phyloP scores from a whole-genome alignment of 35 echinoderm and acorn worm species.

The Ophioderma brevispina region DNA sequence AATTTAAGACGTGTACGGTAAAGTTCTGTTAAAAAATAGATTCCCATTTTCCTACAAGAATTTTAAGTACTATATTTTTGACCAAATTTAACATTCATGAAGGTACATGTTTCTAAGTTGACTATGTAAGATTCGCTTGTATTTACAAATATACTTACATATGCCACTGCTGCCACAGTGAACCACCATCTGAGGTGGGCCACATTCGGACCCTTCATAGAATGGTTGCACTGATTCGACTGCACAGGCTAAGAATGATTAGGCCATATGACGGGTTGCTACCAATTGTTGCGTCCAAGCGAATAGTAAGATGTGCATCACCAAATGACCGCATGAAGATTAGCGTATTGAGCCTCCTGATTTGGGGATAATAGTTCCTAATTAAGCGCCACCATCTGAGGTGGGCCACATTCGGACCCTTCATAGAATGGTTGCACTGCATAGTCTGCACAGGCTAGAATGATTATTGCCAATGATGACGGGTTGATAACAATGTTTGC shows the following conservation, averaged over 20 bases:
- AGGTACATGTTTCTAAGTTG: too few species aligned
- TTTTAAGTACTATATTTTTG: background rate
- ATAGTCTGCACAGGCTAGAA: conserved; percentile 22
- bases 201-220: background rate
- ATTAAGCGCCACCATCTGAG: too few species aligned
- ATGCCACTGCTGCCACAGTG: background rate
- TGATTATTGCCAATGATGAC: background rate
- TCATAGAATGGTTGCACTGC: background rate
- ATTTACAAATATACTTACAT: background rate
- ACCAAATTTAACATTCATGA: background rate
- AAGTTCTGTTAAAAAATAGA: too few species aligned
- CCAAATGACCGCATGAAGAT: conserved; percentile 16
- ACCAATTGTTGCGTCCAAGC: background rate
- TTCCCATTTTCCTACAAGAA: too few species aligned
- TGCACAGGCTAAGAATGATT: background rate
- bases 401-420: too few species aligned
- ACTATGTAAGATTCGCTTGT: background rate
- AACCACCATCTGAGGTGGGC: background rate
- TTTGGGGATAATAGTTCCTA: conserved; percentile 21
- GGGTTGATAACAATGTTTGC: background rate
- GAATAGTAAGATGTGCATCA: background rate
- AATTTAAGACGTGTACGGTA: too few species aligned
- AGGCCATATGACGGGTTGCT: background rate
- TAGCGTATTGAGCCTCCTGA: conserved; percentile 15
- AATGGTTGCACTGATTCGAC: too few species aligned